Conservation (phyloP, 2,888 invertebrate species). For the Hyles lineata region DNA sequence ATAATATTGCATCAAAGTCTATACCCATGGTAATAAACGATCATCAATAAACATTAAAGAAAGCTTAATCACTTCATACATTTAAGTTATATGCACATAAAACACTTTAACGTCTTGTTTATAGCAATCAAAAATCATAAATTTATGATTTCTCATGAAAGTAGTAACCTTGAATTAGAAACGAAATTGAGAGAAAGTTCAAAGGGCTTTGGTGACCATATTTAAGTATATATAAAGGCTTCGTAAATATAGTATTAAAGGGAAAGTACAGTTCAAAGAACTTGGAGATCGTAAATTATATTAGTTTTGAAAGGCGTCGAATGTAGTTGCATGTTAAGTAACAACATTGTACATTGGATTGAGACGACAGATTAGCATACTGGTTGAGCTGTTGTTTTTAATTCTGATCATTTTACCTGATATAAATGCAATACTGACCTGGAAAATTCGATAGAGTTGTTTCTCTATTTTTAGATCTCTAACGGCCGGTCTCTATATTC, state of each 20-base stretch:
- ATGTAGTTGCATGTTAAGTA: background rate
- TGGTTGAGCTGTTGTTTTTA: too few relatives aligned
- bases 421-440: too few relatives aligned
- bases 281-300: slow-evolving; percentile 8
- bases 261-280: slow-evolving; percentile 28
- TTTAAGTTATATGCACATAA: background rate
- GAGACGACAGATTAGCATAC: background rate
- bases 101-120: background rate
- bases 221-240: slow-evolving; percentile 30
- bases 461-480: too few relatives aligned
- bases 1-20: too few relatives aligned
- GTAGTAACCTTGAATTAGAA: slow-evolving; percentile 12
- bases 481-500: too few relatives aligned
- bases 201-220: slow-evolving; percentile 6
- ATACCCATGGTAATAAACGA: background rate
- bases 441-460: too few relatives aligned
- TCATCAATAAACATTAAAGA: background rate
- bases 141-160: slow-evolving; percentile 10
- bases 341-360: background rate
- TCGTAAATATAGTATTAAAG: slow-evolving; percentile 20
- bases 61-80: background rate
- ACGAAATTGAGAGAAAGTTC: slow-evolving; percentile 28
- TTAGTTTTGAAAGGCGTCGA: slow-evolving; percentile 1
- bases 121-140: slow-evolving; percentile 14
- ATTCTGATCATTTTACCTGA: too few relatives aligned